A percentile compares a stretch with the other conserved stretches of the same genome.
phyloP scores from a whole-genome alignment of 2,113 vertebrate species.

The Microtus ochrogaster region DNA sequence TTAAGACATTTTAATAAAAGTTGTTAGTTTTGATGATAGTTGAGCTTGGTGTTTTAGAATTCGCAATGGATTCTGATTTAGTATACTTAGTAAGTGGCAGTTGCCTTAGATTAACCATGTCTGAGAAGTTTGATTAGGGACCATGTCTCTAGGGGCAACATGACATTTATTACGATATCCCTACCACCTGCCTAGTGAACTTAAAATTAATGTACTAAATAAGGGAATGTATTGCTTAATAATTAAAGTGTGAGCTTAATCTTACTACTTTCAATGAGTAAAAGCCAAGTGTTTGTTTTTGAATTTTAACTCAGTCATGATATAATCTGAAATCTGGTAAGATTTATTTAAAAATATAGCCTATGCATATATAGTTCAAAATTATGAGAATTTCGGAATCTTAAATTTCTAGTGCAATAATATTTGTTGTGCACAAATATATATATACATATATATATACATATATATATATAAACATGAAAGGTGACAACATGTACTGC shows the following conservation, averaged over 20 bases:
- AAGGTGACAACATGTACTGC: not conserved
- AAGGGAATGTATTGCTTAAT: not conserved
- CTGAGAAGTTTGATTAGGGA: not conserved
- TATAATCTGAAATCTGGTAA: not conserved
- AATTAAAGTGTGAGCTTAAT: not conserved
- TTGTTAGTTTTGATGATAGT: not conserved
- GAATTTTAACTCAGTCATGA: not conserved
- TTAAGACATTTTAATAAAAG: not conserved
- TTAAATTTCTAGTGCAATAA: not conserved
- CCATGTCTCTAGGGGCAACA: not conserved
- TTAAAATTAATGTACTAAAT: not conserved
- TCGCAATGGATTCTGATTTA: not conserved
- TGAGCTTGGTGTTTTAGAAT: not conserved
- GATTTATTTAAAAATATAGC: not conserved
- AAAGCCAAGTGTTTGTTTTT: not conserved
- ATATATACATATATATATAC: not conserved
- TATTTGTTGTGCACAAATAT: not conserved
- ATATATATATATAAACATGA: not conserved
- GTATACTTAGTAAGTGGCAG: not conserved
- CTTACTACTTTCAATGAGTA: not conserved
- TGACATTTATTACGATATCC: not conserved
- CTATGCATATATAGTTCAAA: not conserved
- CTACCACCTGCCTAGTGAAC: not conserved
- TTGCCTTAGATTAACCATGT: not conserved
- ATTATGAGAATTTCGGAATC: not conserved